These are phyloP conservation scores for Anastrepha obliqua DNA, from an alignment of 1,140 invertebrate species.

Conservation along the genomic window DNA sequence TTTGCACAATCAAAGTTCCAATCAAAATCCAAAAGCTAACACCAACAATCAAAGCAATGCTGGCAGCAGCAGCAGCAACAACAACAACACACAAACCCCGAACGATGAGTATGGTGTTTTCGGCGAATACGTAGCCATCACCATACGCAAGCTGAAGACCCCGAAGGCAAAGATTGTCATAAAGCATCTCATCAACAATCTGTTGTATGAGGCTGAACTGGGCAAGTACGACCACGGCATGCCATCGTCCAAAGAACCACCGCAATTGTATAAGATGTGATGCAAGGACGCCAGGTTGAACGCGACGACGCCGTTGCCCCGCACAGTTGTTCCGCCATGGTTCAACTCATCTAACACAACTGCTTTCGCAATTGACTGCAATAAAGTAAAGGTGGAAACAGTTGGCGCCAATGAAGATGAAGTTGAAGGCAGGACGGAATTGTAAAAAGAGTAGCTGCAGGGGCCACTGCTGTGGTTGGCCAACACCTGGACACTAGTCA, in stretches of 20 bases:
- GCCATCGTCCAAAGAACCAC: slow-evolving; percentile 69
- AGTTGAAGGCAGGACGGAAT: neutral
- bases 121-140: slow-evolving; percentile 72
- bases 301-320: neutral
- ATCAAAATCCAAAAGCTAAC: slow-evolving; percentile 61
- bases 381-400: neutral
- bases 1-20: slow-evolving; percentile 48
- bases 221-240: slow-evolving; percentile 73
- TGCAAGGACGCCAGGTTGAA: slow-evolving; percentile 54
- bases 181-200: slow-evolving; percentile 71
- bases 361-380: neutral
- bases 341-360: neutral
- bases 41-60: slow-evolving; percentile 42
- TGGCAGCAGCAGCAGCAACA: slow-evolving; percentile 55
- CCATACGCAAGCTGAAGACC: slow-evolving; percentile 71
- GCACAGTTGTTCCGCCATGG: neutral
- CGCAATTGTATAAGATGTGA: slow-evolving; percentile 71
- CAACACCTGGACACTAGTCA: slow-evolving; percentile 45
- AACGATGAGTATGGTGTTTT: slow-evolving; percentile 72
- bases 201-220: slow-evolving; percentile 71
- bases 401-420: neutral
- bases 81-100: slow-evolving; percentile 55
- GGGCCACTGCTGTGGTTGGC: neutral
- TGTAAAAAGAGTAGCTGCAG: neutral
- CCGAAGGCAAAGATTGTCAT: slow-evolving; percentile 71